A percentile compares a stretch with the other conserved stretches of the same genome.
These are phyloP conservation scores for Strigamia maritima DNA, from an alignment of 2,888 invertebrate genomes.

Conservation along the genomic window DNA sequence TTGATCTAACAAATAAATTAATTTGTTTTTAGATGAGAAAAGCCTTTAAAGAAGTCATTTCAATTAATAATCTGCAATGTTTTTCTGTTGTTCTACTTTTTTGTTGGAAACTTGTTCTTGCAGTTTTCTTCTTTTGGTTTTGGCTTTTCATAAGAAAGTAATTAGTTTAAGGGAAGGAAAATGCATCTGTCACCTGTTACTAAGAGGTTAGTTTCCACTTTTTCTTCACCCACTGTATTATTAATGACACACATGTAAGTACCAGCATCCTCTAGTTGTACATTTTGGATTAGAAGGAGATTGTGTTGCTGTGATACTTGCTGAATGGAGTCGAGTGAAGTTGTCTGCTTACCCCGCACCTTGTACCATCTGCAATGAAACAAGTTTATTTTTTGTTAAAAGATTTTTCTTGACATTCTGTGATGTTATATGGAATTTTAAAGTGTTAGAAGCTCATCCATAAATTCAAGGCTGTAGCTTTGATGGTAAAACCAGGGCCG, in stretches of 20 bases:
- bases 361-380: constrained; percentile 39
- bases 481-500: too few species aligned
- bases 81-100: neutral
- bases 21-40: neutral
- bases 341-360: constrained; percentile 35
- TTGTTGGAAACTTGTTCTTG: neutral
- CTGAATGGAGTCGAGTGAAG: constrained; percentile 15
- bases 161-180: neutral
- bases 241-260: constrained; percentile 92
- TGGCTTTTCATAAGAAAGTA: neutral
- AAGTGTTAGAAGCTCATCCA: too few species aligned
- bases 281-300: constrained; percentile 39
- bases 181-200: constrained; percentile 63
- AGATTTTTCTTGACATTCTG: too few species aligned
- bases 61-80: neutral
- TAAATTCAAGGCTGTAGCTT: too few species aligned
- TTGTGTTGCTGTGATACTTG: constrained; percentile 39
- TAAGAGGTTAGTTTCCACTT: constrained; percentile 85
- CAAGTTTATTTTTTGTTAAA: neutral
- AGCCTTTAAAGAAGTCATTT: neutral
- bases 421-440: too few species aligned
- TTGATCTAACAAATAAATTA: too few species aligned
- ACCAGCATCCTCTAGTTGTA: constrained; percentile 75
- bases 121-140: neutral
- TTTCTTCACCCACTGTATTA: constrained; percentile 87